A percentile compares a stretch with the other conserved stretches of the same genome.
phyloP scores from a whole-genome alignment of 2,113 vertebrate species.

The Tinamus guttatus region DNA sequence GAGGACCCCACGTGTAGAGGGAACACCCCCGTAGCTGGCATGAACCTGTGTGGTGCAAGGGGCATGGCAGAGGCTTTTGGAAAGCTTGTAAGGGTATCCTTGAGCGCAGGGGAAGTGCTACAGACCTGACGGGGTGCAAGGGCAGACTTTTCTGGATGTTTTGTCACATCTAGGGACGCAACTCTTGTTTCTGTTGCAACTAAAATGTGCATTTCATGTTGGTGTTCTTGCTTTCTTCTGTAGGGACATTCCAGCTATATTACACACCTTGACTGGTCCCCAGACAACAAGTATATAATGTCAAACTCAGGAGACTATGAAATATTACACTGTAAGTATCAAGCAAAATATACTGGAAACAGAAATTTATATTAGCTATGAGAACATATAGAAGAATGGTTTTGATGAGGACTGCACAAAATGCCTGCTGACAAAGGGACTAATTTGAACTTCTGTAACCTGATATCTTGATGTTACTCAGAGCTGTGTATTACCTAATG shows the following conservation, averaged over 20 bases:
- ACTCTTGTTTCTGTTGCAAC: not conserved
- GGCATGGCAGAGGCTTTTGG: not conserved
- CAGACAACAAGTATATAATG: constrained; percentile 98
- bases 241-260: constrained; percentile 99
- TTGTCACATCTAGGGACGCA: not conserved
- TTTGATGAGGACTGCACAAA: not conserved
- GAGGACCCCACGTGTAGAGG: not conserved
- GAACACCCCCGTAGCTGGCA: not conserved
- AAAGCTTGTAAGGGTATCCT: not conserved
- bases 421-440: constrained; percentile 40
- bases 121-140: not conserved
- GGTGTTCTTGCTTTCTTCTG: constrained; percentile 18
- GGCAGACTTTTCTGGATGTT: not conserved
- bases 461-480: constrained; percentile 66
- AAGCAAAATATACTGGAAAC: constrained; percentile 1
- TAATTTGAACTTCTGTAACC: constrained; percentile 53
- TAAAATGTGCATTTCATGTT: not conserved
- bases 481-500: constrained; percentile 53
- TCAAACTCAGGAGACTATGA: constrained; percentile 99
- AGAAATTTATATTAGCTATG: constrained; percentile 7
- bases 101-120: not conserved
- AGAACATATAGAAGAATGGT: not conserved
- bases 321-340: constrained; percentile 97
- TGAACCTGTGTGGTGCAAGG: not conserved
- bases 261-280: constrained; percentile 99